phyloP scores from a whole-genome alignment of 2,797 vertebrate species.

The Synanceia verrucosa region DNA sequence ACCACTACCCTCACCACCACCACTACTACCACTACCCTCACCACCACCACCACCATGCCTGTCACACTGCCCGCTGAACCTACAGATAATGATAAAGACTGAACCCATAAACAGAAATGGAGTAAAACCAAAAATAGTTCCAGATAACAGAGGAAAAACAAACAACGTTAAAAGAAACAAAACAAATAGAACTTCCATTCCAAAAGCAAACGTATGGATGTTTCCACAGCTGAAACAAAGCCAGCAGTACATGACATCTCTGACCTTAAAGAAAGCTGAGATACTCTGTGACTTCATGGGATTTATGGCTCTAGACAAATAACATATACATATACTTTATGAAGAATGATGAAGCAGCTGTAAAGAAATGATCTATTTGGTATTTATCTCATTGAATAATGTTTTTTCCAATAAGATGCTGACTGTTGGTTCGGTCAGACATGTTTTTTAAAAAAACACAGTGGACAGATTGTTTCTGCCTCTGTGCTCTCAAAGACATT shows the following conservation, averaged over 20 bases:
- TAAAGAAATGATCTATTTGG: background rate
- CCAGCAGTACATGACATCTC: background rate
- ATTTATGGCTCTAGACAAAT: background rate
- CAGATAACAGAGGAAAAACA: background rate
- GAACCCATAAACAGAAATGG: constrained; percentile 2
- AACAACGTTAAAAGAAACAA: background rate
- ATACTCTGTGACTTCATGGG: background rate
- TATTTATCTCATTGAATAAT: background rate
- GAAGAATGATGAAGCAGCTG: background rate
- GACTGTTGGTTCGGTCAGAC: background rate
- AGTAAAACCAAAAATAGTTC: background rate
- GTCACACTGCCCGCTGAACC: constrained; percentile 11
- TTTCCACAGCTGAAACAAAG: background rate
- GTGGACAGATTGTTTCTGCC: background rate
- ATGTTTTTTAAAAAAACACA: background rate
- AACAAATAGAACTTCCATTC: constrained; percentile 4
- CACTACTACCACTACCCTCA: too few relatives aligned
- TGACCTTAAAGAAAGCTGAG: background rate
- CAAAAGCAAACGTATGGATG: background rate
- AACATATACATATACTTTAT: background rate
- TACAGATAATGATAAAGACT: background rate
- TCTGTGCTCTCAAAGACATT: background rate
- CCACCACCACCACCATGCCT: background rate
- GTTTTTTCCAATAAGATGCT: background rate
- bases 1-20: too few relatives aligned